Base-by-base conservation (phyloP, 2,888 invertebrate species). In the Hypsopygia costalis region DNA sequence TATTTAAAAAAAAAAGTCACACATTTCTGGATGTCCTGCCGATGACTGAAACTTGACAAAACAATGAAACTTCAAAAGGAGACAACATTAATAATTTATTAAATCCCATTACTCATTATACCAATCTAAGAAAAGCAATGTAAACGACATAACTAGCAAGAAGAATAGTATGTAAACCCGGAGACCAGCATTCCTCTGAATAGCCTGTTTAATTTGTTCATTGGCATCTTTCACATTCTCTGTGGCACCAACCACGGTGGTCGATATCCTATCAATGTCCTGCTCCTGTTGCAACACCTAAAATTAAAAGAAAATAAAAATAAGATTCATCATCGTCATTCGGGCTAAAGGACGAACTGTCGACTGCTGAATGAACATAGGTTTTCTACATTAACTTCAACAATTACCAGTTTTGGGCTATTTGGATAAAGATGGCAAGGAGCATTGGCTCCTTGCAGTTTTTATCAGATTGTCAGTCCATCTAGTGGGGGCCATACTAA, bases 181-280 rank as follows among this genome's bases (percentile, higher is more conserved):
- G 28, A 98, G 91, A 0, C 98, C 97, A 1, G 99, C 99, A 81
- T 98, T 98, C 50, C 98, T 93, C 80, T 98, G 97, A 65, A 99
- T 98, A 0, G 99, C 98, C 85, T 98, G 96, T 52, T 98, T 91
- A 38, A 99, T 97, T 81, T 98, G 98, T 65, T 98, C 98, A 82
- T 99, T 99, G 0, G 97, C 99, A 80, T 97, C 97, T 68, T 94
- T 95, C 9, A 99, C 94, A 81, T 98, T 98, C 79, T 98, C 98
- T 0, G 98, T 98, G 0, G 98, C 93, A 0, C 96, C 95, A 11
- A 97, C 93, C 0, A 98, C 96, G 4, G 95, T 94, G 40, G 94
- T 95, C 27, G 95, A 93, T 73, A 99, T 94, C 52, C 95, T 90
- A 58, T 98, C 97, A 53, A 99, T 95, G 61, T 98, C 97, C 62